A percentile compares a stretch with the other conserved stretches of the same genome.
These are phyloP conservation scores for Chironomus riparius DNA, from an alignment of 2,888 invertebrate genomes.

Conservation along the genomic window DNA sequence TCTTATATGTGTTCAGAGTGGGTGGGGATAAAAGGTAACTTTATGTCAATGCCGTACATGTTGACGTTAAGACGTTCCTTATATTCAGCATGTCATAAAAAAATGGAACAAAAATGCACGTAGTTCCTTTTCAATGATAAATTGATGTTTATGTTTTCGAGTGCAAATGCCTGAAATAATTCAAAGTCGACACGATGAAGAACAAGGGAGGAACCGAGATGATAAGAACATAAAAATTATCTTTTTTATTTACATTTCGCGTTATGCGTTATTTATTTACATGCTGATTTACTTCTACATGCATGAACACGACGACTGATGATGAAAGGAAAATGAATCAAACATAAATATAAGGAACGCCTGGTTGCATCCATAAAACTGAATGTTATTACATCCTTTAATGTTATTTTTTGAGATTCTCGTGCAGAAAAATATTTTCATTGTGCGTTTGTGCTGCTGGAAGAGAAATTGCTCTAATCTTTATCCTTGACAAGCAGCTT, in stretches of 20 bases:
- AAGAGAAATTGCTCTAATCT: too few relatives aligned
- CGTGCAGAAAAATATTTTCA: too few relatives aligned
- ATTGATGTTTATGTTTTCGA: conserved; percentile 8
- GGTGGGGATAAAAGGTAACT: background rate
- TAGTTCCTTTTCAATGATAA: background rate
- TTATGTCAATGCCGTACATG: background rate
- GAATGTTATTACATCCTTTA: too few relatives aligned
- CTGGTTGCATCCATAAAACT: too few relatives aligned
- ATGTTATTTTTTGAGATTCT: too few relatives aligned
- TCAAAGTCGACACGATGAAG: background rate
- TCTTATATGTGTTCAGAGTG: background rate
- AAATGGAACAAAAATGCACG: background rate
- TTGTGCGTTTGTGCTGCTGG: too few relatives aligned
- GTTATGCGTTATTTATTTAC: conserved; percentile 5
- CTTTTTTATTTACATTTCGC: background rate
- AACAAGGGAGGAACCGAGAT: background rate
- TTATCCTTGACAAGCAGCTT: too few relatives aligned
- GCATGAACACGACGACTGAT: background rate
- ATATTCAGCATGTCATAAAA: background rate
- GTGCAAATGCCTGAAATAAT: background rate
- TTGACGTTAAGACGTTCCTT: background rate
- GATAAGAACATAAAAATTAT: background rate
- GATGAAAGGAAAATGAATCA: too few relatives aligned
- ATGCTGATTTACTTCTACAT: background rate
- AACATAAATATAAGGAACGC: too few relatives aligned